phyloP scores from a whole-genome alignment of 2,113 vertebrate genomes.

The Tiliqua scincoides region DNA sequence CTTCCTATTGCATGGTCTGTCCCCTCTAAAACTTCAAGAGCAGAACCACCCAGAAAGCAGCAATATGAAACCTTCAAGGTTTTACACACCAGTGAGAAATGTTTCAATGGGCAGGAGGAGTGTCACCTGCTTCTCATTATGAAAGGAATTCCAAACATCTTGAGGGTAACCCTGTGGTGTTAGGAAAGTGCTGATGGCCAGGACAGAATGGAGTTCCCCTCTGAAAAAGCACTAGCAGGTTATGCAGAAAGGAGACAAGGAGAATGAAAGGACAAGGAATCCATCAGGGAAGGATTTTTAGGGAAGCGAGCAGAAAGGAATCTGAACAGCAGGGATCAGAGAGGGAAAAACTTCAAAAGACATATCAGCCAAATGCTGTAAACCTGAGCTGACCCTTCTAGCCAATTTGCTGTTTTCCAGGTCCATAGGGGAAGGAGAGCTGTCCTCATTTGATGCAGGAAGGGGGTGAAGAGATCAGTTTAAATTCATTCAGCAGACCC shows the following conservation, averaged over 20 bases:
- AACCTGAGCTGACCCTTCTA: background rate
- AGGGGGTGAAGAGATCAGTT: background rate
- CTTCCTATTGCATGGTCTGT: background rate
- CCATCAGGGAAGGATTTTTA: background rate
- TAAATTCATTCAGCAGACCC: background rate
- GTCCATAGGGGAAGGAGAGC: background rate
- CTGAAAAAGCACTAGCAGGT: background rate
- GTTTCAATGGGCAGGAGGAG: background rate
- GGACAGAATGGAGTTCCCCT: background rate
- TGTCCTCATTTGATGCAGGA: background rate
- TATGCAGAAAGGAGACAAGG: background rate
- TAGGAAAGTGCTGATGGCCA: background rate
- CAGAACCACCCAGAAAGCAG: background rate
- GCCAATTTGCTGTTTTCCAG: background rate
- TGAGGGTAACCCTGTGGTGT: background rate
- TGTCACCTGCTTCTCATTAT: constrained; percentile 31
- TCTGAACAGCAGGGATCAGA: background rate
- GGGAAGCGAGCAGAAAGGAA: background rate
- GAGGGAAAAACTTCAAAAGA: background rate
- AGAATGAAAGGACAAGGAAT: background rate
- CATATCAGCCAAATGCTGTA: background rate
- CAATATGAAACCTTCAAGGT: background rate
- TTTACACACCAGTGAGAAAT: background rate
- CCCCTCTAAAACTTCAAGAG: background rate
- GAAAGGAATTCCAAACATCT: constrained; percentile 38